Evolutionary conservation across 2,888 invertebrate species (phyloP).

Genomic region (Scaptodrosophila latifasciaeformis): DNA sequence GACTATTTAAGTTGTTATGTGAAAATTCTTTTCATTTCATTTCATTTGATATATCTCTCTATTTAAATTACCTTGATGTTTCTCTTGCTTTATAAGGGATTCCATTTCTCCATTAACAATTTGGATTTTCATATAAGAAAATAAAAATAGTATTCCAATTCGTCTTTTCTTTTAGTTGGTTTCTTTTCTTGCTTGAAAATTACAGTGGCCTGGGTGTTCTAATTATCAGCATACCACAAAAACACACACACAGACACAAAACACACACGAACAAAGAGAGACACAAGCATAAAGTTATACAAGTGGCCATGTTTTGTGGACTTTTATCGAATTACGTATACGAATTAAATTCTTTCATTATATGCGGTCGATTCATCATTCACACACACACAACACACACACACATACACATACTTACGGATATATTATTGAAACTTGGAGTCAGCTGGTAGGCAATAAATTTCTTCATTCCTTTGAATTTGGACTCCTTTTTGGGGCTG

Average conservation of each 20-base stretch:
- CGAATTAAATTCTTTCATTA: background rate
- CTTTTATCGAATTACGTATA: conserved; percentile 25
- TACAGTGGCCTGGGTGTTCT: background rate
- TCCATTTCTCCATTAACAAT: too few species aligned
- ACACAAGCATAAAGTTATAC: background rate
- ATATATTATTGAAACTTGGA: conserved; percentile 94
- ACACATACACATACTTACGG: conserved; percentile 79
- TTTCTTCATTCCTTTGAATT: conserved; percentile 97
- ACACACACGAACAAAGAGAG: background rate
- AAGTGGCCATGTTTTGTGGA: conserved; percentile 3
- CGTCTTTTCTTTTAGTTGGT: background rate
- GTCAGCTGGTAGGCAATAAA: conserved; percentile 98
- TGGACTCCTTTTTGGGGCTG: conserved; percentile 96
- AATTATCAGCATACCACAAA: conserved; percentile 1
- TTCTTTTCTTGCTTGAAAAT: background rate
- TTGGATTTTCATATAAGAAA: too few species aligned
- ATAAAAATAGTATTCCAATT: too few species aligned
- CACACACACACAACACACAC: conserved; percentile 7
- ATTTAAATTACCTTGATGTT: too few species aligned
- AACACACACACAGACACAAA: conserved; percentile 5
- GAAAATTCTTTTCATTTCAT: too few species aligned
- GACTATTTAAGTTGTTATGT: too few species aligned
- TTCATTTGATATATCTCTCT: too few species aligned
- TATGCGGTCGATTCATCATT: conserved; percentile 23
- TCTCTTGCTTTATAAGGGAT: too few species aligned